Evolutionary conservation across 30 jellyfish, hydroid and myxozoan genomes (phyloP).

Genomic region (Turritopsis dohrnii): DNA sequence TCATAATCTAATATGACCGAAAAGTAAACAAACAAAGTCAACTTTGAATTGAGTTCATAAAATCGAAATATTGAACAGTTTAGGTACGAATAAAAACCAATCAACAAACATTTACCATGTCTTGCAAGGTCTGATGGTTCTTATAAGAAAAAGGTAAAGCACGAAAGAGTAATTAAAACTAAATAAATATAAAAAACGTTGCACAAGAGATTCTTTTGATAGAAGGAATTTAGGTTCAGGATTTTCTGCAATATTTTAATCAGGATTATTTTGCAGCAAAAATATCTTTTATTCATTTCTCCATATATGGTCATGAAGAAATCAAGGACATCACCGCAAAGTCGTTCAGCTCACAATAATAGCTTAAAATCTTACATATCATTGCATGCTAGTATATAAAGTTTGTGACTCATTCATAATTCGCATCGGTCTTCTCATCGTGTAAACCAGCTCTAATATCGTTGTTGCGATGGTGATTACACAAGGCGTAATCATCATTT

Average conservation of each 20-base stretch:
- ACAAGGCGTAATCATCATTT: not conserved
- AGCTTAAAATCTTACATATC: not conserved
- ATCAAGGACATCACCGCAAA: not conserved
- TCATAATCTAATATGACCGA: no score
- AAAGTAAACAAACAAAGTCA: no score
- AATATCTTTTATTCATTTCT: not conserved
- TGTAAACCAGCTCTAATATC: not conserved
- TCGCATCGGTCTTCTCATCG: not conserved
- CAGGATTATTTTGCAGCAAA: not conserved
- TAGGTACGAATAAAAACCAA: no score
- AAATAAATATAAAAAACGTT: no score
- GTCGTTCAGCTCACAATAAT: not conserved
- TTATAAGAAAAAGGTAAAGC: no score
- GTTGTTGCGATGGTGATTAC: not conserved
- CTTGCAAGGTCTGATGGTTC: no score
- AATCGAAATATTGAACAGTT: no score
- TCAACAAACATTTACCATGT: no score
- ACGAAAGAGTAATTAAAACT: no score
- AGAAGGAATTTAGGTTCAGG: not conserved
- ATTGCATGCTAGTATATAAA: no score
- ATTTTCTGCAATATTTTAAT: not conserved
- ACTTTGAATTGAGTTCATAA: no score
- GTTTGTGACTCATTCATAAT: no score
- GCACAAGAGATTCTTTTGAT: not conserved
- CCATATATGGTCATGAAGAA: not conserved